phyloP scores from a whole-genome alignment of 2,113 vertebrate species.

The Hyperoodon ampullatus region DNA sequence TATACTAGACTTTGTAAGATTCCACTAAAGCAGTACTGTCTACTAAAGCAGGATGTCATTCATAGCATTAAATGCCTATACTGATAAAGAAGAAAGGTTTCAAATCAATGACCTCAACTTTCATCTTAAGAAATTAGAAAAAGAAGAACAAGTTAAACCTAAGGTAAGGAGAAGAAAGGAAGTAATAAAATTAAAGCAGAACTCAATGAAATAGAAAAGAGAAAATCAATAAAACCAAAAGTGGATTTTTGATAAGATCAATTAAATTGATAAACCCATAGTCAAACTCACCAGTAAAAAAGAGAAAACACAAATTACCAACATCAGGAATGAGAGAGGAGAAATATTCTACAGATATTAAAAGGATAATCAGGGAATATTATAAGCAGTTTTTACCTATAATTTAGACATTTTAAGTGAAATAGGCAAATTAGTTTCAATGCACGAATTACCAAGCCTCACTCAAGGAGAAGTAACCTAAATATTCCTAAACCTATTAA shows the following conservation, averaged over 20 bases:
- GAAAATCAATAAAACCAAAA: neutral
- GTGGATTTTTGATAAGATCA: neutral
- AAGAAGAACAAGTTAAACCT: neutral
- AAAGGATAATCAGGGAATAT: neutral
- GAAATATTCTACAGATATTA: neutral
- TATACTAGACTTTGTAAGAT: neutral
- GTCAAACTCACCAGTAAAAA: neutral
- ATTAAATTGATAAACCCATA: slow-evolving; percentile 6
- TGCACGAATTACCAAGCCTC: neutral
- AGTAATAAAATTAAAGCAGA: neutral
- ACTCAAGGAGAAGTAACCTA: slow-evolving; percentile 32
- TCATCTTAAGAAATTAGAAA: slow-evolving; percentile 3
- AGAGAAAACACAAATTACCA: neutral
- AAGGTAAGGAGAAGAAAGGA: neutral
- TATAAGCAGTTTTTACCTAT: neutral
- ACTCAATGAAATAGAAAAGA: neutral
- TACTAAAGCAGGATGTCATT: neutral
- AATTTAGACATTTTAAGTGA: neutral
- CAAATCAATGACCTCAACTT: neutral
- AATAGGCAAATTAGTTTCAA: neutral
- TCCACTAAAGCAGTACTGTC: neutral
- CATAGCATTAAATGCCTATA: neutral
- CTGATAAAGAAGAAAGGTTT: neutral
- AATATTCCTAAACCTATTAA: neutral
- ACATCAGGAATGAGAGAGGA: neutral